Percentiles rank a stretch among this genome's conserved stretches.
Conservation (phyloP, 2,888 invertebrate genomes). For the Eupithecia centaureata region DNA sequence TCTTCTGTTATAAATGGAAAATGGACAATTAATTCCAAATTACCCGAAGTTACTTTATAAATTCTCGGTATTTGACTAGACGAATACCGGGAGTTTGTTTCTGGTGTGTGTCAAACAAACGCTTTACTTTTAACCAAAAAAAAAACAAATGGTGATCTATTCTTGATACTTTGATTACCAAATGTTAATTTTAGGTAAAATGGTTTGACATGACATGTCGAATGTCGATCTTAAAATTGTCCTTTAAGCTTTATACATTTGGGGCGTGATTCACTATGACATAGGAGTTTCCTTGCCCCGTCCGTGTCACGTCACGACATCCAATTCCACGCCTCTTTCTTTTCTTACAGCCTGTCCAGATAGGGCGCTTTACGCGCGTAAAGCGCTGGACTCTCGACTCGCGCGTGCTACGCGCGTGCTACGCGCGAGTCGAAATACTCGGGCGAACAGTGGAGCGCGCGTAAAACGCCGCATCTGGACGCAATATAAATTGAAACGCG, state of each 20-base stretch:
- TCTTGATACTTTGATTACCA: neutral
- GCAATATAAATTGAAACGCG: too few species aligned
- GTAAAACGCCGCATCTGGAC: too few species aligned
- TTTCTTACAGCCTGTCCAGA: too few species aligned
- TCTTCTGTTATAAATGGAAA: constrained; percentile 40
- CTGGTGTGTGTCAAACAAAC: neutral
- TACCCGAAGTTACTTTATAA: constrained; percentile 44
- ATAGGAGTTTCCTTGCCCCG: too few species aligned
- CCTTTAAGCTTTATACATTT: neutral
- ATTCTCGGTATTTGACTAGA: constrained; percentile 48
- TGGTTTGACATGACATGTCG: neutral
- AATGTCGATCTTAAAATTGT: neutral
- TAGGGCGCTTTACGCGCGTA: too few species aligned
- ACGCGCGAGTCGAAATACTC: too few species aligned
- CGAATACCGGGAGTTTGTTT: neutral
- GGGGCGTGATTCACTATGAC: too few species aligned
- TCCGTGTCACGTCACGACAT: too few species aligned
- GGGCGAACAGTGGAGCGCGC: too few species aligned
- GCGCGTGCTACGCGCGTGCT: too few species aligned
- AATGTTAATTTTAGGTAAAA: neutral
- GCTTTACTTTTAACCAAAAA: neutral
- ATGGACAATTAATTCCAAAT: constrained; percentile 48
- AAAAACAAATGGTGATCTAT: neutral
- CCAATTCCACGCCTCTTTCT: too few species aligned
- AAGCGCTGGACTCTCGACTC: too few species aligned